These are phyloP conservation scores for Falco punctatus DNA, from an alignment of 2,113 vertebrate genomes.

Conservation along the genomic window DNA sequence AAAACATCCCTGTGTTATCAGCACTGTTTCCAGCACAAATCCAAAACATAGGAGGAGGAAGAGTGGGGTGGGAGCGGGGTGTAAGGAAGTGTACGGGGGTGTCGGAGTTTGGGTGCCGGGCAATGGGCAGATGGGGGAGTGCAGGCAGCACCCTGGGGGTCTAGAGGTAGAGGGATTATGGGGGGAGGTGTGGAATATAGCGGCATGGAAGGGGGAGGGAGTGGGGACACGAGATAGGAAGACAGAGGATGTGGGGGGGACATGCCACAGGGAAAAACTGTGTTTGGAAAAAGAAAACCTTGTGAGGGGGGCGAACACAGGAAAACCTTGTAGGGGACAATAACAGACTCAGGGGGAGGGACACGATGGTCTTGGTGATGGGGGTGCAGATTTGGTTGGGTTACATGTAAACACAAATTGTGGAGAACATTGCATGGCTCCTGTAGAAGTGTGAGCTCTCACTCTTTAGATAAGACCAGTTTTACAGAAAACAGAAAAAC, in stretches of 20 bases:
- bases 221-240: too few relatives aligned
- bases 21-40: not conserved
- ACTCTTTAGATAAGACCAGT: not conserved
- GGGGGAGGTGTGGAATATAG: not conserved
- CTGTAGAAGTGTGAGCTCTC: fast-evolving
- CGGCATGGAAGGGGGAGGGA: too few relatives aligned
- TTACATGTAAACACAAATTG: not conserved
- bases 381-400: too few relatives aligned
- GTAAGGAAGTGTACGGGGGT: not conserved
- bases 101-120: not conserved
- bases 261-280: too few relatives aligned
- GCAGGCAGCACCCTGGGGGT: not conserved
- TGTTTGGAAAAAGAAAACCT: too few relatives aligned
- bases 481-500: not conserved
- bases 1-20: not conserved
- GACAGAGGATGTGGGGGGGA: too few relatives aligned
- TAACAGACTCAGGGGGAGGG: too few relatives aligned
- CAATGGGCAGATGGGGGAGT: not conserved
- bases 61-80: not conserved
- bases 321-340: too few relatives aligned
- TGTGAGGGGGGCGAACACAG: too few relatives aligned
- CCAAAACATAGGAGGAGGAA: not conserved
- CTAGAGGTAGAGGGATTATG: not conserved
- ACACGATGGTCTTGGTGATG: too few relatives aligned
- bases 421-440: not conserved